Conservation (phyloP, 2,113 vertebrate genomes). For the Eidolon helvum region DNA sequence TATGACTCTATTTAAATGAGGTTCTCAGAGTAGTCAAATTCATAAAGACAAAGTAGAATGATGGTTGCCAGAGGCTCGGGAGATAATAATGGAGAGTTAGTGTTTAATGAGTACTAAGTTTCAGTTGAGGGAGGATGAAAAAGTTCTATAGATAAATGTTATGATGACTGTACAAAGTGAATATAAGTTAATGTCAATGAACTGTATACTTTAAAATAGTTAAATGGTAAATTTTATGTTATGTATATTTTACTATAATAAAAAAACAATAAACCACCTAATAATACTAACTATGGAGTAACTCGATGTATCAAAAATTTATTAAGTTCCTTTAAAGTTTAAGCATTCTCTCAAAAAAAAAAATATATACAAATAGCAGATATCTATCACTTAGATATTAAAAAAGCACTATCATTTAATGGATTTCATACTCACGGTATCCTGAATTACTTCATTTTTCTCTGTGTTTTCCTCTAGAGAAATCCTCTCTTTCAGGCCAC, state of each 20-base stretch:
- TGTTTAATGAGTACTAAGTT: neutral
- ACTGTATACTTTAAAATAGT: neutral
- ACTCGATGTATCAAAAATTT: neutral
- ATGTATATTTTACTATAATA: neutral
- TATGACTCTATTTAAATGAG: neutral
- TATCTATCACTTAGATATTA: neutral
- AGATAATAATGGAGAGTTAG: neutral
- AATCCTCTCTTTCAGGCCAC: slow-evolving; percentile 82
- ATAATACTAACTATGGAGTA: neutral
- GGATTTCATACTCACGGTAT: slow-evolving; percentile 81
- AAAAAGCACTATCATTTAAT: neutral
- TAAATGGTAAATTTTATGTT: neutral
- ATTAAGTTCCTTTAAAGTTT: neutral
- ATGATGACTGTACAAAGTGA: neutral
- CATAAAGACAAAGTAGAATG: neutral
- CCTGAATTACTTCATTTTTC: slow-evolving; percentile 82
- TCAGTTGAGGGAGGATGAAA: neutral
- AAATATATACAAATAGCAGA: neutral
- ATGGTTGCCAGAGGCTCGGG: neutral
- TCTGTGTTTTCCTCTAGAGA: slow-evolving; percentile 85
- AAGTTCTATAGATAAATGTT: neutral
- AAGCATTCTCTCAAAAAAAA: neutral
- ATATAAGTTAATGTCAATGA: neutral
- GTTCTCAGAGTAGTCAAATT: neutral
- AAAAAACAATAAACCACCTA: neutral